phyloP scores from a whole-genome alignment of 2,797 vertebrate species.

The Myoxocephalus aenaeus region DNA sequence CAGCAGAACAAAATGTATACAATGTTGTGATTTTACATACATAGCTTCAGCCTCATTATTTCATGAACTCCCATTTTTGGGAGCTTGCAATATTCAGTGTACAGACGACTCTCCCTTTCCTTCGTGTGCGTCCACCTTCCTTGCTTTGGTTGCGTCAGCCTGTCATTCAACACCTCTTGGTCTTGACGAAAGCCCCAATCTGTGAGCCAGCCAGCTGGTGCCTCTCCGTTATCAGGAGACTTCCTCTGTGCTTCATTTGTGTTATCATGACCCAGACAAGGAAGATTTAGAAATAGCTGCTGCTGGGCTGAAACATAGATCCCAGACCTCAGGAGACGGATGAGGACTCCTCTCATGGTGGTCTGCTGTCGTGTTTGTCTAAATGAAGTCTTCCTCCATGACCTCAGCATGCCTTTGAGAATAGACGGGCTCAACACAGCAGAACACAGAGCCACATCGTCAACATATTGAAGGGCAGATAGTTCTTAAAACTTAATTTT shows the following conservation, averaged over 20 bases:
- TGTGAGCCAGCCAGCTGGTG: not conserved
- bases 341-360: not conserved
- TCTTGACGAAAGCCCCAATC: not conserved
- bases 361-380: slow-evolving; percentile 22
- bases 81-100: too few relatives aligned
- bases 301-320: slow-evolving; percentile 12
- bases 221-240: not conserved
- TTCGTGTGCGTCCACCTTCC: too few relatives aligned
- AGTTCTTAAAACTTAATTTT: not conserved
- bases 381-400: not conserved
- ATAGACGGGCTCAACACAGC: not conserved
- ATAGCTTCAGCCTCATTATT: too few relatives aligned
- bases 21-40: too few relatives aligned
- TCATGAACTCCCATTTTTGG: too few relatives aligned
- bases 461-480: not conserved
- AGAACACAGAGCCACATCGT: not conserved
- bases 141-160: too few relatives aligned
- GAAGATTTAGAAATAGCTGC: slow-evolving; percentile 8
- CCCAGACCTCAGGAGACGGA: not conserved
- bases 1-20: too few relatives aligned
- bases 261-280: not conserved
- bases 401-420: slow-evolving; percentile 5
- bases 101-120: too few relatives aligned
- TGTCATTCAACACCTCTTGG: not conserved
- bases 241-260: not conserved